Percentiles rank a stretch among this genome's conserved stretches.
Evolutionary conservation across 2,888 invertebrate species (phyloP).

Genomic region (Leptinotarsa haldemani): DNA sequence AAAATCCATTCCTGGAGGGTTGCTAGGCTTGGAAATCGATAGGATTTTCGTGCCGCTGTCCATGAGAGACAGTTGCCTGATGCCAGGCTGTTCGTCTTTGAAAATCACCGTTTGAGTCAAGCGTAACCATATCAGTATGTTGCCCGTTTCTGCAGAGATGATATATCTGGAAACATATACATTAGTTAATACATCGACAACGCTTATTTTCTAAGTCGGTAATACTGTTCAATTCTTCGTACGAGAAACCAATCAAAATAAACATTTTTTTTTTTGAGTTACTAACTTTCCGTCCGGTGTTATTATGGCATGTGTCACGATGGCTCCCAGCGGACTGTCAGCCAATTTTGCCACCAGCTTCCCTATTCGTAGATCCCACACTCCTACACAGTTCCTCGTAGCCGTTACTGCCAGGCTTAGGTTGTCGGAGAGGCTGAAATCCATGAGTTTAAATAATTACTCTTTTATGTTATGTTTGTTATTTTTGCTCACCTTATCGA

Average conservation of each 20-base stretch:
- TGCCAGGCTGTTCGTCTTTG: constrained; percentile 85
- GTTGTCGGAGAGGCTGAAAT: constrained; percentile 78
- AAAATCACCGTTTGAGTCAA: constrained; percentile 80
- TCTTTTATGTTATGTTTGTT: background rate
- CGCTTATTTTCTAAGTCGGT: too few species aligned
- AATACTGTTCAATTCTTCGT: too few species aligned
- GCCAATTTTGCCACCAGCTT: constrained; percentile 87
- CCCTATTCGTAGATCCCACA: constrained; percentile 92
- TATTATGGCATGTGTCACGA: constrained; percentile 92
- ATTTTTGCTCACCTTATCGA: constrained; percentile 77
- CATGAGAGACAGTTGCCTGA: constrained; percentile 80
- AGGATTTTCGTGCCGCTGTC: constrained; percentile 81
- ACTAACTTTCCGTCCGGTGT: constrained; percentile 82
- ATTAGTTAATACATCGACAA: too few species aligned
- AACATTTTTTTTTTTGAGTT: background rate
- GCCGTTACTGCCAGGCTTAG: constrained; percentile 89
- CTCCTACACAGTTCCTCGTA: constrained; percentile 93
- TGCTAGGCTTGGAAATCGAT: constrained; percentile 77
- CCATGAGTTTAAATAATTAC: too few species aligned
- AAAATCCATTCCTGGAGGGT: constrained; percentile 74
- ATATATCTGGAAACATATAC: constrained; percentile 70
- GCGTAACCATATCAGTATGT: constrained; percentile 89
- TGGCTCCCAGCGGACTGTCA: constrained; percentile 92
- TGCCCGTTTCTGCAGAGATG: constrained; percentile 92
- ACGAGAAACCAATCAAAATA: too few species aligned